Evolutionary conservation across 2,113 vertebrate genomes (phyloP), one percentile per base, ranked within the genome.

Genomic region (Pantherophis guttatus): DNA sequence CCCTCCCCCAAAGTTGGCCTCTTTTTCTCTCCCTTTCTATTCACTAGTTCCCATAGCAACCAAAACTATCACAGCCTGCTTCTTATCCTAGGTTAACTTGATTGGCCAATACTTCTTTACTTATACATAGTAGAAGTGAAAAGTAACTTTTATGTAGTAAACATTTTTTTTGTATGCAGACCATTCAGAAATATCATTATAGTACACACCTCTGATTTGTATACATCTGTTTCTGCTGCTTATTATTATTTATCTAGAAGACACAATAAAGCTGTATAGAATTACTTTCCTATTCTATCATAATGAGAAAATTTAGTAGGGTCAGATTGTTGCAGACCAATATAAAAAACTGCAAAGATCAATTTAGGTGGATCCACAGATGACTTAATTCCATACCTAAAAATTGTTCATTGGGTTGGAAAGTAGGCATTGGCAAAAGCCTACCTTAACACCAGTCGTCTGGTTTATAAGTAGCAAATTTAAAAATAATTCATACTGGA

Each of bases 41-140:
- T 86, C 44, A 7, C 54, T 88, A 88, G 48, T 53, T 92, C 86
- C 48, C 58, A 65, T 87, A 29, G 86, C 55, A 92, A 62, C 57
- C 86, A 92, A 39, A 92, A 92, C 57, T 62, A 87, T 53, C 44
- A 50, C 58, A 33, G 48, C 48, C 86, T 88, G 29, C 58, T 86
- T 87, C 62, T 92, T 48, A 65, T 59, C 48, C n/a, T 87, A 50
- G 91, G 86, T 87, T 92, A 92, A 29, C 58, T 65, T 87, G 39
- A 50, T 92, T 87, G 58, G 29, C 86, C 91, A 87, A 33, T 92
- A 44, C 9, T 86, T 39, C 75, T 39, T 70, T 70, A n/a, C 26
- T 65, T 81, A 81, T 21, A 81, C 33, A 21, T 81, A 81, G 23
- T 59, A 5, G 26, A 39, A n/a, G 54, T 86, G 81, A 57, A 29